Conservation (phyloP, 2,113 vertebrate species). For the Anthoscopus minutus region DNA sequence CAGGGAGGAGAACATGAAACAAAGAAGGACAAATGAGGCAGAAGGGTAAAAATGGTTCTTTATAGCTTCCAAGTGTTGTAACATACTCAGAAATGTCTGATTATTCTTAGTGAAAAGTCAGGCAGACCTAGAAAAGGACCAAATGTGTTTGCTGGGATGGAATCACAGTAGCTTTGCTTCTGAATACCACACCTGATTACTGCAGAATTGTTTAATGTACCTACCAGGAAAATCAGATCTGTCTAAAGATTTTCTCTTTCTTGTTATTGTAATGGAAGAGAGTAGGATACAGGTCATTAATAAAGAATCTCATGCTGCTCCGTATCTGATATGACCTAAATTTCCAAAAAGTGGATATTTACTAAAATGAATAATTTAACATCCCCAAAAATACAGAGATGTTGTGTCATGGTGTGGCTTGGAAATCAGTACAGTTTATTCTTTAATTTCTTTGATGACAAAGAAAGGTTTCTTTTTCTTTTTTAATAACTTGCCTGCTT, state of each 20-base stretch:
- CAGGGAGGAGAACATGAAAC: background rate
- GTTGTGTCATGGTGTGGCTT: background rate
- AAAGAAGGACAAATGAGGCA: background rate
- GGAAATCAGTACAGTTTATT: background rate
- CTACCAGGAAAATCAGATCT: background rate
- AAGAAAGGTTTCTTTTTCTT: accelerated
- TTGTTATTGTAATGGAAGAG: background rate
- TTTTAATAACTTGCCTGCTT: background rate
- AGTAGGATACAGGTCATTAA: background rate
- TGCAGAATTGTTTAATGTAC: background rate
- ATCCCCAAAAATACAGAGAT: background rate
- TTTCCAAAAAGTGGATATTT: background rate
- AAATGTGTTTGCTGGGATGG: background rate
- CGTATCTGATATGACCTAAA: background rate
- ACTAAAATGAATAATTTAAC: background rate
- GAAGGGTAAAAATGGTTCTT: background rate
- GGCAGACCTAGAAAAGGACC: background rate
- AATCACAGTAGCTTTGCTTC: background rate
- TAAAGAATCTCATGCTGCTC: background rate
- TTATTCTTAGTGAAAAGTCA: background rate
- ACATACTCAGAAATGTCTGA: background rate
- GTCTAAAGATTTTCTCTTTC: background rate
- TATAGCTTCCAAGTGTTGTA: background rate
- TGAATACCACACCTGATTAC: background rate
- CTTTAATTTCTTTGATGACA: background rate